Evolutionary conservation across 2,797 vertebrate genomes (phyloP).

Genomic region (Coregonus sp.): DNA sequence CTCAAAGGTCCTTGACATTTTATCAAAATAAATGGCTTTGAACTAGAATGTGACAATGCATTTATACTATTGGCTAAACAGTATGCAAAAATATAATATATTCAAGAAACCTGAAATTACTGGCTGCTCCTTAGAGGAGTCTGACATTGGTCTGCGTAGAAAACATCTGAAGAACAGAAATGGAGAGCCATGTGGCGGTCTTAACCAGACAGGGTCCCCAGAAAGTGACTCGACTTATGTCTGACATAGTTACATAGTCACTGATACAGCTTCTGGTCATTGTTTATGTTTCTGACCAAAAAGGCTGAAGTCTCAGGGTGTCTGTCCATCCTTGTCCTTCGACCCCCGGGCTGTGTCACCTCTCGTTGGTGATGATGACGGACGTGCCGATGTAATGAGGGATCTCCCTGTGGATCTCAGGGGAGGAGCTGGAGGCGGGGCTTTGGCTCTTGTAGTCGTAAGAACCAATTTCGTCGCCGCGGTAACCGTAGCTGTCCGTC

Average conservation of each 20-base stretch:
- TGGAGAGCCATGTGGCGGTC: not conserved
- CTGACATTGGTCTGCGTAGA: constrained; percentile 20
- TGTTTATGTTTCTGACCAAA: not conserved
- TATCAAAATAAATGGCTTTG: constrained; percentile 28
- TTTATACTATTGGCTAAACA: constrained; percentile 31
- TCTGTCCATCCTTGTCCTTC: not conserved
- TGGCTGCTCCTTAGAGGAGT: constrained; percentile 27
- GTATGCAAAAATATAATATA: constrained; percentile 51
- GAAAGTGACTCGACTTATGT: not conserved
- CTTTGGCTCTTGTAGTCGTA: constrained; percentile 78
- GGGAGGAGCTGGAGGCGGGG: constrained; percentile 73
- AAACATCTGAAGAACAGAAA: constrained; percentile 12
- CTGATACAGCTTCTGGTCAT: not conserved
- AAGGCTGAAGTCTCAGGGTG: constrained; percentile 3
- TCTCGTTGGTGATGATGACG: constrained; percentile 89
- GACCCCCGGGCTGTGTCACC: constrained; percentile 73
- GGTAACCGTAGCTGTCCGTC: constrained; percentile 66
- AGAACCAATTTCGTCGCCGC: constrained; percentile 65
- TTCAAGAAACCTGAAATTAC: constrained; percentile 44
- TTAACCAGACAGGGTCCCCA: not conserved
- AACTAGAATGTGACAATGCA: constrained; percentile 21
- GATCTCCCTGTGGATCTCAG: constrained; percentile 74
- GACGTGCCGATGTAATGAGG: constrained; percentile 89
- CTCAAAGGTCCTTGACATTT: not conserved
- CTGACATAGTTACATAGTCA: constrained; percentile 3